These are phyloP conservation scores for Eurytoma californica DNA, from an alignment of 2,888 invertebrate genomes.

Conservation along the genomic window DNA sequence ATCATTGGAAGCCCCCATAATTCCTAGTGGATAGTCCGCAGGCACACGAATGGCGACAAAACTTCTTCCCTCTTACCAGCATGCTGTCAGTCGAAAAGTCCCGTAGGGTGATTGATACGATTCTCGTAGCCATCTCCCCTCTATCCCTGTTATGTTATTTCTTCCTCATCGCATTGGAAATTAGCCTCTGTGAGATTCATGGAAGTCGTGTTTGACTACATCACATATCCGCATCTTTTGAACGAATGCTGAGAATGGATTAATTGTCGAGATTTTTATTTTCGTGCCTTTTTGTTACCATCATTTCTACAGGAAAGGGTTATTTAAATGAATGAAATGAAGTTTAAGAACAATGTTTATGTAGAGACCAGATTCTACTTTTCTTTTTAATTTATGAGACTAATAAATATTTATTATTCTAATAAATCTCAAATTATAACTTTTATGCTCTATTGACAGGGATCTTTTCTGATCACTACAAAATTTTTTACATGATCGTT, in stretches of 20 bases:
- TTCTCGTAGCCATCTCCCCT: conserved; percentile 33
- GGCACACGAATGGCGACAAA: background rate
- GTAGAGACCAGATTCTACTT: too few relatives aligned
- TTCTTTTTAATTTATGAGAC: too few relatives aligned
- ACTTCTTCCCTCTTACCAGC: background rate
- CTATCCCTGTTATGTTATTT: background rate
- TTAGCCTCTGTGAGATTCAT: conserved; percentile 50
- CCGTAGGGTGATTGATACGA: conserved; percentile 52
- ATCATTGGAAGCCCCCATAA: conserved; percentile 50
- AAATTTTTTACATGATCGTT: too few relatives aligned
- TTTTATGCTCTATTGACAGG: too few relatives aligned
- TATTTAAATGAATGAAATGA: too few relatives aligned
- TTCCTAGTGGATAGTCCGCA: conserved; percentile 35
- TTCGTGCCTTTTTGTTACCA: too few relatives aligned
- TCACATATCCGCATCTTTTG: background rate
- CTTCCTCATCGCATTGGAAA: conserved; percentile 45
- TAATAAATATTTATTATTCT: too few relatives aligned
- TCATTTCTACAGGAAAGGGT: too few relatives aligned
- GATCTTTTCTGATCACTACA: too few relatives aligned
- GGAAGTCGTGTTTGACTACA: conserved; percentile 28
- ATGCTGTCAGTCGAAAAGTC: conserved; percentile 32
- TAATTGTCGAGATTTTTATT: too few relatives aligned
- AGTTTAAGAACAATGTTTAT: too few relatives aligned
- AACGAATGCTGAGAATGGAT: background rate
- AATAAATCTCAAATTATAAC: too few relatives aligned